Conservation (phyloP, 2,797 vertebrate species). For the Acanthurus lineatus region DNA sequence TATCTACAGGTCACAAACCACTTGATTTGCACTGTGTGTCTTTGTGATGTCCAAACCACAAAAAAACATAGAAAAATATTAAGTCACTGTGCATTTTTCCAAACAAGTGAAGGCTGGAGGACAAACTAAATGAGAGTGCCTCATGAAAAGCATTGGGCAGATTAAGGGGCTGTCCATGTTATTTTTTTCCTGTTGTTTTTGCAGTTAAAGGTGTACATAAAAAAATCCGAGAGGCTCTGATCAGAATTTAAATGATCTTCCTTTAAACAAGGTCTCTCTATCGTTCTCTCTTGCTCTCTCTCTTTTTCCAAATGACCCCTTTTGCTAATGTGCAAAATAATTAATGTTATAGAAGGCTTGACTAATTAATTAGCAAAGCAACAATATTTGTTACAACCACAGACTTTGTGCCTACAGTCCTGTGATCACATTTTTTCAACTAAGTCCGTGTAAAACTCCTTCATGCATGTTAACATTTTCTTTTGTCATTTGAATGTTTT, state of each 20-base stretch:
- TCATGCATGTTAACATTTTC: conserved; percentile 1
- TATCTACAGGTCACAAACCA: not conserved
- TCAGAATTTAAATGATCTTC: conserved; percentile 32
- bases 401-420: conserved; percentile 1
- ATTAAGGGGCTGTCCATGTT: conserved; percentile 12
- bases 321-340: conserved; percentile 13
- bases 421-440: conserved; percentile 4
- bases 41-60: not conserved
- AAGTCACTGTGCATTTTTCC: conserved; percentile 4
- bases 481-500: conserved; percentile 16
- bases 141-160: conserved; percentile 10
- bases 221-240: conserved; percentile 13
- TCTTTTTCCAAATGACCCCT: not conserved
- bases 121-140: conserved; percentile 30
- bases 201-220: conserved; percentile 18
- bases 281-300: not conserved
- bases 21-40: not conserved
- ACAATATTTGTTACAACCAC: conserved; percentile 9
- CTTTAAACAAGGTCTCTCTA: conserved; percentile 2
- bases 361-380: conserved; percentile 22
- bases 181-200: conserved; percentile 29
- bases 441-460: conserved; percentile 24
- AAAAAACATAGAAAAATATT: not conserved
- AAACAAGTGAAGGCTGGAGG: conserved; percentile 1
- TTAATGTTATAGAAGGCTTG: not conserved